Evolutionary conservation across 2,888 invertebrate species (phyloP).

Genomic region (Thera obeliscata): DNA sequence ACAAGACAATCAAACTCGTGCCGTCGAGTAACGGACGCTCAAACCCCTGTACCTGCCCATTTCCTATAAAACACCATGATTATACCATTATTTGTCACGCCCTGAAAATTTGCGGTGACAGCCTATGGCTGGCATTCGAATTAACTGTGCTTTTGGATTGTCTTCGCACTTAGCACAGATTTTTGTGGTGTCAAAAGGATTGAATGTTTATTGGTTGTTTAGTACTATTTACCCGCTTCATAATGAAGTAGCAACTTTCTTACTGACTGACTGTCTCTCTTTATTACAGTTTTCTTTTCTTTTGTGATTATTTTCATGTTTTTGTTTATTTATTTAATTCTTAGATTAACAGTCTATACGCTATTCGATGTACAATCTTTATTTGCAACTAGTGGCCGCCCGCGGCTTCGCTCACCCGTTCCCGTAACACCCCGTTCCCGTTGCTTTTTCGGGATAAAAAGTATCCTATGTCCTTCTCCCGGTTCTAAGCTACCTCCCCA

Average conservation of each 20-base stretch:
- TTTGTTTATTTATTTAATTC: too few species aligned
- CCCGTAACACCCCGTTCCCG: too few species aligned
- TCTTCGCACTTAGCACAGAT: slow-evolving; percentile 39
- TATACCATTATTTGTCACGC: slow-evolving; percentile 61
- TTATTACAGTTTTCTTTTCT: background rate
- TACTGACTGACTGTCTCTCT: slow-evolving; percentile 9
- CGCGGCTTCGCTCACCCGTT: too few species aligned
- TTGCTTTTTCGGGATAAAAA: too few species aligned
- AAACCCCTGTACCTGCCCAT: slow-evolving; percentile 27
- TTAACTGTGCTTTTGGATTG: slow-evolving; percentile 42
- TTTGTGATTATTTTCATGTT: too few species aligned
- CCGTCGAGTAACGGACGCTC: slow-evolving; percentile 37
- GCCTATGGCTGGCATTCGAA: slow-evolving; percentile 39
- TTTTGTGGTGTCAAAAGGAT: slow-evolving; percentile 41
- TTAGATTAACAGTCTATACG: too few species aligned
- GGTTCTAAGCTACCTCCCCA: too few species aligned
- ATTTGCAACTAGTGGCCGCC: too few species aligned
- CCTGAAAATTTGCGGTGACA: slow-evolving; percentile 59
- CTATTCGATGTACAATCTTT: too few species aligned
- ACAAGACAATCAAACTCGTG: slow-evolving; percentile 38
- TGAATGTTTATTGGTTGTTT: slow-evolving; percentile 12
- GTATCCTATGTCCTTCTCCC: too few species aligned
- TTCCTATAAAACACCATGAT: slow-evolving; percentile 45
- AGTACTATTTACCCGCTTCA: background rate
- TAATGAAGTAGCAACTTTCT: background rate